Evolutionary conservation across 1,140 invertebrate genomes (phyloP).

Genomic region (Samia ricini): DNA sequence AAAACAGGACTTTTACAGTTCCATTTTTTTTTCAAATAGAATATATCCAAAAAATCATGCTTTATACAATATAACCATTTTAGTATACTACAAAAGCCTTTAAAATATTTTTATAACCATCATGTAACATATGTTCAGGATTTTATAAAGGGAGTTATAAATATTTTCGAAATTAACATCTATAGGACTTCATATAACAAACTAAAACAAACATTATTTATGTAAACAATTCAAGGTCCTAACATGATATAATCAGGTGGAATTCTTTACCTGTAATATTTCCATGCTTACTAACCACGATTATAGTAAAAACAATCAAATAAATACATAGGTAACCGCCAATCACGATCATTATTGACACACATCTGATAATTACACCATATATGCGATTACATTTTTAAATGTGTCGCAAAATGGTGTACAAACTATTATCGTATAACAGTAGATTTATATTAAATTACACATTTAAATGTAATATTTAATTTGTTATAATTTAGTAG

Average conservation of each 20-base stretch:
- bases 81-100: too few relatives aligned
- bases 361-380: neutral
- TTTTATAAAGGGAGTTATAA: neutral
- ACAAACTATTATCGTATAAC: neutral
- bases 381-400: conserved; percentile 1
- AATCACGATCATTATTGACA: neutral
- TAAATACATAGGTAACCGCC: neutral
- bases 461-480: conserved; percentile 27
- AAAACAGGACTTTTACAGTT: too few relatives aligned
- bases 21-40: too few relatives aligned
- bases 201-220: neutral
- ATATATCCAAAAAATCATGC: too few relatives aligned
- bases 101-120: too few relatives aligned
- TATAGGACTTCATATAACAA: neutral
- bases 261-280: neutral
- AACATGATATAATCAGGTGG: neutral
- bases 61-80: too few relatives aligned
- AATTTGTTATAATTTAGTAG: conserved; percentile 40
- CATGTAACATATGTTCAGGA: too few relatives aligned
- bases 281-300: neutral
- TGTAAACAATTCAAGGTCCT: neutral
- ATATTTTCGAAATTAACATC: neutral
- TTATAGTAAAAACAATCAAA: neutral
- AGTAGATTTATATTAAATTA: neutral
- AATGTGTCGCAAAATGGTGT: neutral